phyloP scores from a whole-genome alignment of 2,113 vertebrate genomes.

The Psilopsiagon aurifrons region DNA sequence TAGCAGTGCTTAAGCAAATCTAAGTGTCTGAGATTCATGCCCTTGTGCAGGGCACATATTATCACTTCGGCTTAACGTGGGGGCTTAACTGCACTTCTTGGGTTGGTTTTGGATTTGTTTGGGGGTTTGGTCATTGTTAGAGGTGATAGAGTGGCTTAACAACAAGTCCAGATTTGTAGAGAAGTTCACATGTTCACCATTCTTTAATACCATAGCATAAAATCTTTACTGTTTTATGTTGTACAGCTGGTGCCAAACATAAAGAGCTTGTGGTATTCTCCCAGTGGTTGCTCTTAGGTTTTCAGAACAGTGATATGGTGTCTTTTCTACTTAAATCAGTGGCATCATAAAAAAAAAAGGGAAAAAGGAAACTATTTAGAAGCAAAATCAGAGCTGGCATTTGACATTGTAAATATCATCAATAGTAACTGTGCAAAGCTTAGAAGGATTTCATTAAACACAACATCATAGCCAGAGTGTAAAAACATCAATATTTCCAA shows the following conservation, averaged over 20 bases:
- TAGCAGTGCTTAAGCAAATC: neutral
- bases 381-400: neutral
- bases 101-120: neutral
- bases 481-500: neutral
- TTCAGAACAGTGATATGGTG: neutral
- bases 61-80: rapidly evolving
- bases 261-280: neutral
- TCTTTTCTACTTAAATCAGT: neutral
- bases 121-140: neutral
- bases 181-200: neutral
- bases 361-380: neutral
- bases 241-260: neutral
- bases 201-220: neutral
- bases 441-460: neutral
- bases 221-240: neutral
- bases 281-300: neutral
- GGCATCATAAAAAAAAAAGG: neutral
- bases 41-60: neutral
- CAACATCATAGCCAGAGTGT: neutral
- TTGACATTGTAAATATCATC: neutral
- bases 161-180: neutral
- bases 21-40: neutral
- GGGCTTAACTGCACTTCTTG: neutral
- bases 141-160: neutral
- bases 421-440: neutral